Conservation (phyloP, 2,888 invertebrate genomes). For the Synanthedon vespiformis region DNA sequence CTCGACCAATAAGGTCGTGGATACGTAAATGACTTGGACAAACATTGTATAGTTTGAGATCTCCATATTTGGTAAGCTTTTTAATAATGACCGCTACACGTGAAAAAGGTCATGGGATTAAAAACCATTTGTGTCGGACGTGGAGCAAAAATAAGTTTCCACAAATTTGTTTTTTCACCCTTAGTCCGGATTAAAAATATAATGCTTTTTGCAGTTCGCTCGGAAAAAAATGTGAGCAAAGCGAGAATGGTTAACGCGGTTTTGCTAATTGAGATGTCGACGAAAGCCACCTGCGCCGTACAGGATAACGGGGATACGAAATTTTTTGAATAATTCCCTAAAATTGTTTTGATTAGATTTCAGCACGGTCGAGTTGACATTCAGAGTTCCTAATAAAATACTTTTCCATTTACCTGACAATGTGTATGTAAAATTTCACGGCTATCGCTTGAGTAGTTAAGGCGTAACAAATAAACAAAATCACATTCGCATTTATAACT, state of each 20-base stretch:
- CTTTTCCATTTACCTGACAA: too few relatives aligned
- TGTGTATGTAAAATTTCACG: too few relatives aligned
- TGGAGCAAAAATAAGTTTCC: background rate
- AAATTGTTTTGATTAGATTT: background rate
- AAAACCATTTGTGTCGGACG: background rate
- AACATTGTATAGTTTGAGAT: too few relatives aligned
- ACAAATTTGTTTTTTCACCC: background rate
- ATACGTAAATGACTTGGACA: too few relatives aligned
- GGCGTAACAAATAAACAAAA: too few relatives aligned
- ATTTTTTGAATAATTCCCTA: background rate
- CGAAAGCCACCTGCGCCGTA: slow-evolving; percentile 20
- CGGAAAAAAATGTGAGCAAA: slow-evolving; percentile 10
- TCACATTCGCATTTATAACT: too few relatives aligned
- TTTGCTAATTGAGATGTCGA: slow-evolving; percentile 27
- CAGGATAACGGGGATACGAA: slow-evolving; percentile 21
- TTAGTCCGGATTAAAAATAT: background rate
- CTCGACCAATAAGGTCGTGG: too few relatives aligned
- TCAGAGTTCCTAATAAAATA: too few relatives aligned
- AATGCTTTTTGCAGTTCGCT: background rate
- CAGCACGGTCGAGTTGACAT: background rate
- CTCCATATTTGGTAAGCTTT: too few relatives aligned
- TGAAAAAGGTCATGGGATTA: background rate
- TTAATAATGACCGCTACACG: background rate
- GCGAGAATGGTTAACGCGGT: slow-evolving; percentile 19
- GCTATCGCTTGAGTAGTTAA: too few relatives aligned